phyloP scores from a whole-genome alignment of 2,113 vertebrate species.

The Psittacus erithacus region DNA sequence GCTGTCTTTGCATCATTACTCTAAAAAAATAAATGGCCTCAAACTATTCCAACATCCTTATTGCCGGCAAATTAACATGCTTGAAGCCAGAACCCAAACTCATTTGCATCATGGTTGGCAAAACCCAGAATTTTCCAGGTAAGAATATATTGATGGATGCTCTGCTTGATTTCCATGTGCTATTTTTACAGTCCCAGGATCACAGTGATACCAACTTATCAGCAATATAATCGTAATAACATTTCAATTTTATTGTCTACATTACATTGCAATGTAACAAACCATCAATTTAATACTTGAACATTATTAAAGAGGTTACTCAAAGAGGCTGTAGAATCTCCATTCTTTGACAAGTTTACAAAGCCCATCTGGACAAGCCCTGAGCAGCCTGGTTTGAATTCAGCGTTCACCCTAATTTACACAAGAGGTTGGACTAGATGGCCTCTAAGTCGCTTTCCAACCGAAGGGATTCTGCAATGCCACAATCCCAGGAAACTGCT shows the following conservation, averaged over 20 bases:
- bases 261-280: neutral
- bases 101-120: neutral
- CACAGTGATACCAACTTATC: neutral
- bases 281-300: neutral
- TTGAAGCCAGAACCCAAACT: neutral
- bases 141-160: neutral
- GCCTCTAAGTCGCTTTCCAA: neutral
- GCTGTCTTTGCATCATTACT: neutral
- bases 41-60: neutral
- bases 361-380: neutral
- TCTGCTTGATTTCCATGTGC: neutral
- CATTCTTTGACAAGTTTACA: neutral
- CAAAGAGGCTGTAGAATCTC: neutral
- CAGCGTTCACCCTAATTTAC: neutral
- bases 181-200: neutral
- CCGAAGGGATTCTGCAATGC: neutral
- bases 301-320: neutral
- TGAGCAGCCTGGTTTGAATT: neutral
- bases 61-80: neutral
- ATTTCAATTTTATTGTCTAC: neutral
- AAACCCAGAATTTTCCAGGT: neutral
- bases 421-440: neutral
- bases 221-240: neutral
- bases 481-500: fast-evolving
- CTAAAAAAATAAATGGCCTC: neutral